Evolutionary conservation across 1,140 invertebrate species (phyloP), one percentile per base, ranked within the genome.

Genomic region (Bombus waltoni): DNA sequence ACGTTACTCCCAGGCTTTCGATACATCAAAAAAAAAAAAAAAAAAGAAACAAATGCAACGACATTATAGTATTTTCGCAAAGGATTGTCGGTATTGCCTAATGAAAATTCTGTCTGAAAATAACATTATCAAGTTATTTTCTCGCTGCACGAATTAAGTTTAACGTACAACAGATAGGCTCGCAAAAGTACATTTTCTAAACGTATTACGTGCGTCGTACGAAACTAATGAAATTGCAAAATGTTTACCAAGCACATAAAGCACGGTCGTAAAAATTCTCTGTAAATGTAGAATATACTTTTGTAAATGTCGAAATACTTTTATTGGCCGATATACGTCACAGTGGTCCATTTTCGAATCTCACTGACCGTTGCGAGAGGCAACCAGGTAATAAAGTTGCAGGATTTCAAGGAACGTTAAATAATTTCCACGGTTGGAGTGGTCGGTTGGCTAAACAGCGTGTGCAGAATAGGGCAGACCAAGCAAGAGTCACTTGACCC

Each of bases 381-480:
- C 77, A n/a, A 3, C 3, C 6, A 59, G 42, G n/a, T 35, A 53
- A 83, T 83, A 83, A 53, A 66, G 42, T 76, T n/a, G 40, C 42
- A 44, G 59, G 28, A 47, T 18, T 42, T n/a, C 25, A 18, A 38
- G 42, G 22, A 83, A 83, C 35, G 81, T 83, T 77, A 77, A 83
- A 83, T 83, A 83, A 83, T 83, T 83, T 66, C 81, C 25, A 4
- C 73, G 42, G 32, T 75, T 32, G 32, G 15, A 38, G 25, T 53
- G 32, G n/a, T 75, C 32, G 44, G 73, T 75, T 53, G 44, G 59
- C 35, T 75, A 83, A 83, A 77, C 81, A 77, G 71, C 75, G 9
- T 6, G 15, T 13, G 9, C 38, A 42, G 70, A 71, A 71, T 40
- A 44, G 15, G 59, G 38, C 59, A 35, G 53, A 10, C 68, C 35